Percentiles rank a stretch among this genome's conserved stretches.
These are phyloP conservation scores for Gymnoscopelus braueri DNA, from an alignment of 2,797 vertebrate genomes.

Conservation along the genomic window DNA sequence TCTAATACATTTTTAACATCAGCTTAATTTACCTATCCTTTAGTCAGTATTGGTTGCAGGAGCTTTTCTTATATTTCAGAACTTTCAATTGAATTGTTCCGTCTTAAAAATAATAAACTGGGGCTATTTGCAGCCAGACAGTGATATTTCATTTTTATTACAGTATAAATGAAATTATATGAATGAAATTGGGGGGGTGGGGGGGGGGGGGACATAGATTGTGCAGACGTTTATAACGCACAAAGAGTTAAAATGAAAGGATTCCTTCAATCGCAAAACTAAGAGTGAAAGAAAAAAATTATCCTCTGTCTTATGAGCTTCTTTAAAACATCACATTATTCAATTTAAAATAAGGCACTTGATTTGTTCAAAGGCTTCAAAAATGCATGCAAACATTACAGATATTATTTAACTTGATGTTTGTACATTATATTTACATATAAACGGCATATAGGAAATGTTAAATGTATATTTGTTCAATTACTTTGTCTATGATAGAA, in stretches of 20 bases:
- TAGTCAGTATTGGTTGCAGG: background rate
- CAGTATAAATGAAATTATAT: too few relatives aligned
- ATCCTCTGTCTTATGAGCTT: constrained; percentile 1
- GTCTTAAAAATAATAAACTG: constrained; percentile 7
- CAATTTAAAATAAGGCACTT: constrained; percentile 23
- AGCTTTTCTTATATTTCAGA: background rate
- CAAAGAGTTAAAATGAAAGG: too few relatives aligned
- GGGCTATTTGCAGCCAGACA: background rate
- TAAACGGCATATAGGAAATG: background rate
- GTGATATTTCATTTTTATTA: background rate
- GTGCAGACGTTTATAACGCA: too few relatives aligned
- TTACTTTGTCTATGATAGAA: background rate
- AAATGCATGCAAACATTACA: constrained; percentile 2
- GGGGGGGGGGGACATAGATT: too few relatives aligned
- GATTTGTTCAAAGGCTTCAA: background rate
- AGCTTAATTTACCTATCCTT: constrained; percentile 5
- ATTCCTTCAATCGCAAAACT: too few relatives aligned
- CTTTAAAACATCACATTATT: constrained; percentile 7
- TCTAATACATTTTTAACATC: background rate
- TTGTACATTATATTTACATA: background rate
- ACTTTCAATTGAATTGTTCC: constrained; percentile 22
- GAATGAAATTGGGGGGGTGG: too few relatives aligned
- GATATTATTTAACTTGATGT: constrained; percentile 1
- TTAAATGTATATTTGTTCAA: background rate
- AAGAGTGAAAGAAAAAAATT: constrained; percentile 1